Evolutionary conservation across 2,888 invertebrate genomes (phyloP).

Genomic region (Diarsia rubi): DNA sequence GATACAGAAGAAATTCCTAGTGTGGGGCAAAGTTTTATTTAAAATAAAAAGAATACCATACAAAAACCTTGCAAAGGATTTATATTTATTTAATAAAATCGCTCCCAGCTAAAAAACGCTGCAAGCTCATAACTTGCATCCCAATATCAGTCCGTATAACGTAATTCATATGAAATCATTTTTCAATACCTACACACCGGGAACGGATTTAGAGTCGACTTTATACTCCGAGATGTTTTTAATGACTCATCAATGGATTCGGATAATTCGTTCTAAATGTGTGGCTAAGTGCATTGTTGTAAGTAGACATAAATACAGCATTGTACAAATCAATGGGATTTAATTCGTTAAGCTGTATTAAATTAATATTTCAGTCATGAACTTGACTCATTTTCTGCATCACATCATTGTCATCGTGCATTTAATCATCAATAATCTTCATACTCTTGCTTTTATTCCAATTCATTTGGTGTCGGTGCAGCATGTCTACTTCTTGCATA

Average conservation of each 20-base stretch:
- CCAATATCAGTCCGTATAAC: conserved; percentile 16
- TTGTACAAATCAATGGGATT: not conserved
- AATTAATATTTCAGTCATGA: not conserved
- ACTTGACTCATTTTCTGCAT: not conserved
- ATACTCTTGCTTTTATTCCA: too few species aligned
- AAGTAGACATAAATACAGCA: not conserved
- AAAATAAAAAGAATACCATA: too few species aligned
- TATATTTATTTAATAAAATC: too few species aligned
- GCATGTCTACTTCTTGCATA: too few species aligned
- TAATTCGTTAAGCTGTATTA: not conserved
- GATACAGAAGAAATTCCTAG: too few species aligned
- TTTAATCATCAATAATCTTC: too few species aligned
- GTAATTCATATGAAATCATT: conserved; percentile 65
- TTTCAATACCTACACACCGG: conserved; percentile 59
- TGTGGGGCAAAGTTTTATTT: too few species aligned
- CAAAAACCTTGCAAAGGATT: too few species aligned
- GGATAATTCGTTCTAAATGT: conserved; percentile 27
- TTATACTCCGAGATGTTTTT: conserved; percentile 32
- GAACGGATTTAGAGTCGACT: conserved; percentile 56
- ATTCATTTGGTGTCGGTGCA: too few species aligned
- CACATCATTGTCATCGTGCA: too few species aligned
- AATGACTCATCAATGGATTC: conserved; percentile 60
- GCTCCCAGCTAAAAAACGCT: conserved; percentile 17
- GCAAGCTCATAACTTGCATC: not conserved
- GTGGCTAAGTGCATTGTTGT: conserved; percentile 49